Evolutionary conservation across 2,797 vertebrate species (phyloP).

Genomic region (Buceros bicornis): DNA sequence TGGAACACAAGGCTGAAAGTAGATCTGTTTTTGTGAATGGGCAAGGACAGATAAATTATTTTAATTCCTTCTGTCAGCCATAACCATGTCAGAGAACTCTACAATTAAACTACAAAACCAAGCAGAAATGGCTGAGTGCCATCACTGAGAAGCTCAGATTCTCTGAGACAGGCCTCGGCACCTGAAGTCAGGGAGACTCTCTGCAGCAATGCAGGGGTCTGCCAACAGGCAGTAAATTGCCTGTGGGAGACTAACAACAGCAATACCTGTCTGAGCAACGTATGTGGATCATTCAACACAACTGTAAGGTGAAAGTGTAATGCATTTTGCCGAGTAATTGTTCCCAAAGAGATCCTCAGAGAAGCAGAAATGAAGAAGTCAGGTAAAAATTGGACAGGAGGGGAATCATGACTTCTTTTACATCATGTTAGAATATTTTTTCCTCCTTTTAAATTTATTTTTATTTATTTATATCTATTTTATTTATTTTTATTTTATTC

Average conservation of each 20-base stretch:
- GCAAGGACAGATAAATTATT: background rate
- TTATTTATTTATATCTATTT: background rate
- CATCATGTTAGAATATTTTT: background rate
- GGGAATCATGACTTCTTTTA: background rate
- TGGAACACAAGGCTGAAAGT: background rate
- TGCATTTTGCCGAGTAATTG: background rate
- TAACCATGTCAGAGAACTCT: background rate
- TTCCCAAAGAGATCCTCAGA: background rate
- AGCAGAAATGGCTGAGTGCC: background rate
- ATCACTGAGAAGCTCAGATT: background rate
- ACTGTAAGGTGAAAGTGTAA: background rate
- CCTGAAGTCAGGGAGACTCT: background rate
- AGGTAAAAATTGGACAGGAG: accelerated
- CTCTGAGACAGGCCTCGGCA: background rate
- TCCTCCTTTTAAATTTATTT: background rate
- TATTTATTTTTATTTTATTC: background rate
- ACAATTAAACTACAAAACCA: background rate
- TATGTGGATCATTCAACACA: background rate
- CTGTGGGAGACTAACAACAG: background rate
- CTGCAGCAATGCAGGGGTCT: background rate
- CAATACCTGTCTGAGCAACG: background rate
- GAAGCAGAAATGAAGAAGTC: background rate
- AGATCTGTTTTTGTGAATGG: background rate
- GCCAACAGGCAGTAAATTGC: background rate
- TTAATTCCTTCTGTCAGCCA: background rate